A percentile compares a stretch with the other conserved stretches of the same genome.
These are phyloP conservation scores for Sphaerophoria taeniata DNA, from an alignment of 2,888 invertebrate genomes.

Conservation along the genomic window DNA sequence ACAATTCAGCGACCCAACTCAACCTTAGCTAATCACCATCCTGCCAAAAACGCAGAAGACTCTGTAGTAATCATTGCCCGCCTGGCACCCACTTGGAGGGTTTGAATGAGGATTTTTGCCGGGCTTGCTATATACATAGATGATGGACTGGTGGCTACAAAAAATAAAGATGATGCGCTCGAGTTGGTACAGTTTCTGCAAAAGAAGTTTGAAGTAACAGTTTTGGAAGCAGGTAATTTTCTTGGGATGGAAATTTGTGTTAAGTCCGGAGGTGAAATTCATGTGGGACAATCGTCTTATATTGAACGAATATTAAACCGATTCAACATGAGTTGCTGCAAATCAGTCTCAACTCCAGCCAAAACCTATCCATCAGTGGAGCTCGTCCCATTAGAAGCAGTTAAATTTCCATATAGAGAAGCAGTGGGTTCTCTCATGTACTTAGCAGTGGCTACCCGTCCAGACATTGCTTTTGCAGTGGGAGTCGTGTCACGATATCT, in stretches of 20 bases:
- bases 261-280: conserved; percentile 43
- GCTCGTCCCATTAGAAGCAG: conserved; percentile 53
- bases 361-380: conserved; percentile 21
- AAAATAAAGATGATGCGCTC: no score
- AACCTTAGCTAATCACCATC: no score
- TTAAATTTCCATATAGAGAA: conserved; percentile 71
- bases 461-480: conserved; percentile 67
- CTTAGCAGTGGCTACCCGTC: conserved; percentile 71
- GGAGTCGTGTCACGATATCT: conserved; percentile 52
- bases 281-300: conserved; percentile 62
- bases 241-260: conserved; percentile 24
- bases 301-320: conserved; percentile 55
- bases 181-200: no score
- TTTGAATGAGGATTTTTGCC: no score
- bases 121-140: no score
- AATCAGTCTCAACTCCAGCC: conserved; percentile 66
- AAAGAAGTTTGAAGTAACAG: conserved; percentile 33
- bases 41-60: no score
- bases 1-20: no score
- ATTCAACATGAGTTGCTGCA: conserved; percentile 68
- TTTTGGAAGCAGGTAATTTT: conserved; percentile 23
- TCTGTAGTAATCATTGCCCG: no score
- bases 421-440: conserved; percentile 69
- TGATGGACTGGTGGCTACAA: no score
- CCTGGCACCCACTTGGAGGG: no score